Base-by-base conservation (phyloP, 2,113 vertebrate species). In the Emydura subglobosa region DNA sequence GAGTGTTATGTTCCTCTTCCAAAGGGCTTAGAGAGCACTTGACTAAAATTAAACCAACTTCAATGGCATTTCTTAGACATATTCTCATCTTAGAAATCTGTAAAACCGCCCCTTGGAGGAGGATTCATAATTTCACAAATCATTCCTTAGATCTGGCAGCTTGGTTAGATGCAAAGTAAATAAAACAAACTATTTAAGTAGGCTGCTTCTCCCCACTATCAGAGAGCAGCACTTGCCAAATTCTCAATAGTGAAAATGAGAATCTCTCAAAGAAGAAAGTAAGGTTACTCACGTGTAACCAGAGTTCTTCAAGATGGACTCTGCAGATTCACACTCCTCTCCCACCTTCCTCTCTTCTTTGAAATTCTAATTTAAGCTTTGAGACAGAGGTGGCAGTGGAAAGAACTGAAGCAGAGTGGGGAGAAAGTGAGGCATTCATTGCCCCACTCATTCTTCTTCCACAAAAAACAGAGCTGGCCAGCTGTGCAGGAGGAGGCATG, bases 341-440 rank as follows among this genome's bases (percentile, higher is more conserved):
- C 19, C 68, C n/a, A 24, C 34, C 21, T 74, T 74, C 39, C 21
- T 10, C 21, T 42, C 5, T 87, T 90, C 57, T 13, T 81, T 25
- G 88, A 47, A 72, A 51, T 54, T 83, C 51, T 24, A 31, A 59
- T 85, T 34, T 13, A 19, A 92, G 21, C 57, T 50, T 8, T 31
- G 80, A 74, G 91, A 39, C 17, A 76, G 61, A 34, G 0, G 0
- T 76, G 50, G 44, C 29, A 55, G 1, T 17, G 10, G 34, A n/a
- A 79, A 72, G 44, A 0, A 0, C 4, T 47, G 6, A 42, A 86
- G 4, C 25, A 55, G 0, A 14, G 59, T 61, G 59, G 31, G 59
- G 59, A 31, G 27, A 61, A 61, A 61, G 59, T 12, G 34, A 34
- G 29, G 6, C 31, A 61, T 16, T 61, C 29, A 61, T 61, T 34